Conservation (phyloP, 2,888 invertebrate genomes). For the Apoda limacodes region DNA sequence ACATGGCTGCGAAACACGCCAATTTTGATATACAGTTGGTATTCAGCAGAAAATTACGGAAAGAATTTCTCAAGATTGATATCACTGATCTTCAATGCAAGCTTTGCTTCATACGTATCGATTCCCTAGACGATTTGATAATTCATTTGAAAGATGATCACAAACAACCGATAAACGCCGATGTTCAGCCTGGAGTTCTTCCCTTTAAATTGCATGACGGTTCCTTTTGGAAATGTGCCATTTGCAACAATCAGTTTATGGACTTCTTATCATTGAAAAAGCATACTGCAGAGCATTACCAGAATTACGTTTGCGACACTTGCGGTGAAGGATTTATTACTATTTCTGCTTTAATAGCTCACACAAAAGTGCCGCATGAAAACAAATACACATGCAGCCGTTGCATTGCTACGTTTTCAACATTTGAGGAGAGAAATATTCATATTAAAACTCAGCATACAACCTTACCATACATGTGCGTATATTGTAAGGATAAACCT, state of each 20-base stretch:
- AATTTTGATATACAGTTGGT: slow-evolving; percentile 52
- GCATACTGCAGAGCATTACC: slow-evolving; percentile 54
- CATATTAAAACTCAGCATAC: slow-evolving; percentile 58
- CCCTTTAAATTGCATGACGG: slow-evolving; percentile 57
- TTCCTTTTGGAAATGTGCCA: slow-evolving; percentile 52
- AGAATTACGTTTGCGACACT: slow-evolving; percentile 59
- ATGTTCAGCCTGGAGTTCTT: slow-evolving; percentile 54
- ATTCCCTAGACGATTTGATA: slow-evolving; percentile 46
- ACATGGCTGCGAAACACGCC: slow-evolving; percentile 52
- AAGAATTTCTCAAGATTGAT: slow-evolving; percentile 55
- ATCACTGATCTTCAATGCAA: slow-evolving; percentile 59
- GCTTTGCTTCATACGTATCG: slow-evolving; percentile 49
- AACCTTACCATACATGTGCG: slow-evolving; percentile 50
- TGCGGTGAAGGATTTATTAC: slow-evolving; percentile 62
- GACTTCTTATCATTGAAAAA: slow-evolving; percentile 52
- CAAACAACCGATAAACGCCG: slow-evolving; percentile 52
- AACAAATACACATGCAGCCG: slow-evolving; percentile 56
- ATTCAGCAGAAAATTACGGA: slow-evolving; percentile 51
- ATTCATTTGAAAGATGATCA: slow-evolving; percentile 53
- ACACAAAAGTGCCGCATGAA: slow-evolving; percentile 51
- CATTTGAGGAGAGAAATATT: slow-evolving; percentile 46
- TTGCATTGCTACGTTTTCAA: slow-evolving; percentile 53
- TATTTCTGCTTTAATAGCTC: slow-evolving; percentile 47
- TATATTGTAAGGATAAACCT: slow-evolving; percentile 56
- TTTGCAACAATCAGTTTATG: slow-evolving; percentile 49